phyloP scores from a whole-genome alignment of 2,113 vertebrate genomes.

The Bubo blakistoni region DNA sequence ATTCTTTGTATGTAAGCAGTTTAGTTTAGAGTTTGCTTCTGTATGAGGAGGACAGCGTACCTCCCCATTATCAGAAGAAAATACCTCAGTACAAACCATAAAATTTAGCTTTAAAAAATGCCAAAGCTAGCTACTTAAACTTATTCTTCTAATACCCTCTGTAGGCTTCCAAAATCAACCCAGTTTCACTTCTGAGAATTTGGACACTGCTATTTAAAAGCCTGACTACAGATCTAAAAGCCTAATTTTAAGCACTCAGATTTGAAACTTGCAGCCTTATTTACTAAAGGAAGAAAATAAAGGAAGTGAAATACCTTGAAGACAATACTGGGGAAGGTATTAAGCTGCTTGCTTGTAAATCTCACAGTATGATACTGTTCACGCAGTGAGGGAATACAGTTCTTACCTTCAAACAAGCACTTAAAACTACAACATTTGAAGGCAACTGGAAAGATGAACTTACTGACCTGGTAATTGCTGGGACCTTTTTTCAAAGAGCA shows the following conservation, averaged over 20 bases:
- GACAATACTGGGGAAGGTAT: slow-evolving; percentile 25
- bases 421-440: background rate
- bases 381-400: background rate
- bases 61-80: background rate
- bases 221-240: background rate
- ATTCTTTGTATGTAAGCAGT: background rate
- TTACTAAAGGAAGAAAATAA: slow-evolving; percentile 27
- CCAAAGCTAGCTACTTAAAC: background rate
- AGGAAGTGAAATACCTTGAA: slow-evolving; percentile 32
- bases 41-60: accelerated
- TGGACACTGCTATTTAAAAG: slow-evolving; percentile 6
- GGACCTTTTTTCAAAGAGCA: background rate
- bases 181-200: background rate
- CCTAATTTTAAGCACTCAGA: slow-evolving; percentile 22
- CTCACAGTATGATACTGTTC: slow-evolving; percentile 53
- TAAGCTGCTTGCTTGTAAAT: slow-evolving; percentile 49
- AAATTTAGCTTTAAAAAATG: background rate
- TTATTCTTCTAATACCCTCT: background rate
- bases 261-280: slow-evolving; percentile 13
- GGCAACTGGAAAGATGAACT: slow-evolving; percentile 24
- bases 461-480: slow-evolving; percentile 15
- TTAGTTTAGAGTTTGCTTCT: background rate
- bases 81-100: background rate
- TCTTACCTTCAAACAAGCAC: slow-evolving; percentile 35
- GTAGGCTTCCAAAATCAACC: background rate